phyloP scores from a whole-genome alignment of 2,888 invertebrate species.

The Chrysolina americana region DNA sequence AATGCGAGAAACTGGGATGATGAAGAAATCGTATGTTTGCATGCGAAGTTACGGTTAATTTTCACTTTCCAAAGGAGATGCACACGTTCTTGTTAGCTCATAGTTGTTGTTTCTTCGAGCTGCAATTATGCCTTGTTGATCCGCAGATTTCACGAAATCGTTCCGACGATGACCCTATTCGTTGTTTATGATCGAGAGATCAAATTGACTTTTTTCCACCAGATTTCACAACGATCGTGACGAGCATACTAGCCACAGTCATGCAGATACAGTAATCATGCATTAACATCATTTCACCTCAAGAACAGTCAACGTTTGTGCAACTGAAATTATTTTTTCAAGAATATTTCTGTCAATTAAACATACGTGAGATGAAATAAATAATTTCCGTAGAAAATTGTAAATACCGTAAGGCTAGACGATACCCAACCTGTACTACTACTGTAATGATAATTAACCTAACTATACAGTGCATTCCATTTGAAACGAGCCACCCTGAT shows the following conservation, averaged over 20 bases:
- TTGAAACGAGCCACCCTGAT: too few species aligned
- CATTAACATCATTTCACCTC: too few species aligned
- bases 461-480: too few species aligned
- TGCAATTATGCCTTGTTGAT: constrained; percentile 31
- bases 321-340: too few species aligned
- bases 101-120: constrained; percentile 14
- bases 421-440: too few species aligned
- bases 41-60: constrained; percentile 47
- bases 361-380: too few species aligned
- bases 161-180: constrained; percentile 20
- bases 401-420: too few species aligned
- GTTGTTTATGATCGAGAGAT: constrained; percentile 16
- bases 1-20: constrained; percentile 24
- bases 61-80: constrained; percentile 41
- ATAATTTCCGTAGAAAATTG: too few species aligned
- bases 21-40: constrained; percentile 37
- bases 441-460: too few species aligned
- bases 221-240: constrained; percentile 20
- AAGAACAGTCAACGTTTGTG: too few species aligned
- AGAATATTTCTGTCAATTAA: too few species aligned
- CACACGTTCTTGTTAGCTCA: constrained; percentile 30
- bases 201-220: constrained; percentile 6
- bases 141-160: constrained; percentile 28
- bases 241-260: background rate
- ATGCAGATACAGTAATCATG: too few species aligned